phyloP scores from a whole-genome alignment of 2,113 vertebrate genomes.

The Drymodes brunneopygia region DNA sequence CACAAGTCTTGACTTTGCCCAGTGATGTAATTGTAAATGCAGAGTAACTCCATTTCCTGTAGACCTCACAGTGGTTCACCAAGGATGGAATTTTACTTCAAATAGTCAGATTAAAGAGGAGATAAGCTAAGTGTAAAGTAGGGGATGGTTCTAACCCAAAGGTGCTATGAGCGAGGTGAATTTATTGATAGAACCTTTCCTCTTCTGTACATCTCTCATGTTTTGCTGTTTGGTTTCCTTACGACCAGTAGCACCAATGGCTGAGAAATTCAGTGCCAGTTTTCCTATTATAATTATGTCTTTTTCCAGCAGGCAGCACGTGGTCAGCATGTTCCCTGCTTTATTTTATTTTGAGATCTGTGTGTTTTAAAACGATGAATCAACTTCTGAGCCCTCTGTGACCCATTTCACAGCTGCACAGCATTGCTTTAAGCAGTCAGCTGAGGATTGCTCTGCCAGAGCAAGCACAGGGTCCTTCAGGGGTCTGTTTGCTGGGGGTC shows the following conservation, averaged over 20 bases:
- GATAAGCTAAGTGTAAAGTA: neutral
- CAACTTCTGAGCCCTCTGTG: neutral
- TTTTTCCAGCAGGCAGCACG: neutral
- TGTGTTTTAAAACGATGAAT: neutral
- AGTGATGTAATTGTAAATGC: neutral
- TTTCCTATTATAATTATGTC: neutral
- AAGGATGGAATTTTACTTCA: neutral
- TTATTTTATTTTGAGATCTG: neutral
- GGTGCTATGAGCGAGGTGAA: neutral
- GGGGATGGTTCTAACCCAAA: neutral
- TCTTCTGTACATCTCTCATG: neutral
- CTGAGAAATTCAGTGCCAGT: neutral
- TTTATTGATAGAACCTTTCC: neutral
- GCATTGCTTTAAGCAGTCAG: neutral
- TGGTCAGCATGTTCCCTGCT: neutral
- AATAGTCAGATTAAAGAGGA: neutral
- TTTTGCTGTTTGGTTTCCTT: neutral
- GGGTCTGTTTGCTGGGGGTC: neutral
- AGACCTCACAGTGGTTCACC: neutral
- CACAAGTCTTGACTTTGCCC: neutral
- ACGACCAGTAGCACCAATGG: neutral
- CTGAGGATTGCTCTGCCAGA: neutral
- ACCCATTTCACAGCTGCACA: neutral
- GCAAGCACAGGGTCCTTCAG: neutral
- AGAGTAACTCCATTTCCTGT: neutral